Percentiles rank a stretch among this genome's conserved stretches.
Conservation (phyloP, 2,888 invertebrate species). For the Charanyca ferruginea region DNA sequence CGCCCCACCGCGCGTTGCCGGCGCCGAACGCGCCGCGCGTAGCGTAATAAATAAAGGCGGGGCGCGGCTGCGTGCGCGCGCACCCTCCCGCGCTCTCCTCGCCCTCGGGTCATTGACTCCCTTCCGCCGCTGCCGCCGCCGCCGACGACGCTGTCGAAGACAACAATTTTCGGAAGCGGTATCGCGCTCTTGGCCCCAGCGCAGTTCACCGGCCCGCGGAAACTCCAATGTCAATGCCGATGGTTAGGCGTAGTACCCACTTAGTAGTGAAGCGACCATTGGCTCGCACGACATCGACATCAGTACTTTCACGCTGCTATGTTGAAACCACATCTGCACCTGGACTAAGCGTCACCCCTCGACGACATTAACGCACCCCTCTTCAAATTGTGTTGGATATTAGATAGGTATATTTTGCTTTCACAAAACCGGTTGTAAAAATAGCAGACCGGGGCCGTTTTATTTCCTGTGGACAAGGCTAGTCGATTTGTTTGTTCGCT, state of each 20-base stretch:
- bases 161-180: slow-evolving; percentile 82
- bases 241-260: slow-evolving; percentile 67
- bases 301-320: slow-evolving; percentile 61
- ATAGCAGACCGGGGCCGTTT: slow-evolving; percentile 70
- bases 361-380: slow-evolving; percentile 52
- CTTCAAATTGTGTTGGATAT: slow-evolving; percentile 33
- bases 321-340: slow-evolving; percentile 78
- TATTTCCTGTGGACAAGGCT: slow-evolving; percentile 70
- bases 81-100: slow-evolving; percentile 88
- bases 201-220: slow-evolving; percentile 67
- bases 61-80: slow-evolving; percentile 90
- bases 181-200: slow-evolving; percentile 81
- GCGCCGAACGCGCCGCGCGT: slow-evolving; percentile 86
- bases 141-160: slow-evolving; percentile 79
- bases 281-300: slow-evolving; percentile 28
- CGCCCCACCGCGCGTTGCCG: slow-evolving; percentile 86
- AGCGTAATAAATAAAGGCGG: slow-evolving; percentile 91
- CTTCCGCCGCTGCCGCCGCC: slow-evolving; percentile 72
- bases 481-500: slow-evolving; percentile 62
- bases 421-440: slow-evolving; percentile 74
- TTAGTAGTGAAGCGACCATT: slow-evolving; percentile 31
- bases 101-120: slow-evolving; percentile 89
- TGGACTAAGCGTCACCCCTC: slow-evolving; percentile 67
- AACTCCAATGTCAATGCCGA: slow-evolving; percentile 88
- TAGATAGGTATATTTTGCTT: slow-evolving; percentile 61